Percentiles rank a stretch among this genome's conserved stretches.
phyloP scores from a whole-genome alignment of 2,888 invertebrate species.

The Drosophila testacea region DNA sequence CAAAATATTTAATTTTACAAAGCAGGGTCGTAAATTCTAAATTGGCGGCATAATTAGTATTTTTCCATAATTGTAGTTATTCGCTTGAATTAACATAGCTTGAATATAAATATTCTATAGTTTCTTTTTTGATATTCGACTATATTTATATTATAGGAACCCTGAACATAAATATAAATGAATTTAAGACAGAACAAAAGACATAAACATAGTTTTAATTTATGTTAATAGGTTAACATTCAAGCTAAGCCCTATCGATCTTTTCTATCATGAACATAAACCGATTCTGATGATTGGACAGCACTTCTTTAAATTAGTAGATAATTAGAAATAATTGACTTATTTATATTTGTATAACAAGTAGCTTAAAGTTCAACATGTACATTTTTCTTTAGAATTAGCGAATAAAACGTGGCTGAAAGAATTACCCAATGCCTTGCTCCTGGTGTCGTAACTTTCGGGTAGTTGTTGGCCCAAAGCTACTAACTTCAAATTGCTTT shows the following conservation, averaged over 20 bases:
- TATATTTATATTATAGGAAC: not conserved
- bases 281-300: too few species aligned
- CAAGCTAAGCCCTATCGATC: too few species aligned
- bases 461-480: constrained; percentile 56
- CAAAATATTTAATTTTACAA: not conserved
- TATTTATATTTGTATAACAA: not conserved
- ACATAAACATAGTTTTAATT: not conserved
- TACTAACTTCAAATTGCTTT: constrained; percentile 81
- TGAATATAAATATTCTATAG: not conserved
- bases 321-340: too few species aligned
- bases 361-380: not conserved
- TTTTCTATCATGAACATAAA: too few species aligned
- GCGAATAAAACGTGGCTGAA: not conserved
- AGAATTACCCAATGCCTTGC: constrained; percentile 16
- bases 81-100: not conserved
- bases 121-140: not conserved
- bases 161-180: too few species aligned
- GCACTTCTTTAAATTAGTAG: too few species aligned
- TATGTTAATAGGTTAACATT: not conserved
- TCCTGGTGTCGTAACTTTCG: constrained; percentile 20
- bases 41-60: not conserved
- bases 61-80: not conserved
- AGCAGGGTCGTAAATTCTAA: not conserved
- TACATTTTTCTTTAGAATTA: not conserved
- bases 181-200: not conserved